Percentiles rank a stretch among this genome's conserved stretches.
phyloP scores from a whole-genome alignment of 2,888 invertebrate genomes.

The Acronicta alni region DNA sequence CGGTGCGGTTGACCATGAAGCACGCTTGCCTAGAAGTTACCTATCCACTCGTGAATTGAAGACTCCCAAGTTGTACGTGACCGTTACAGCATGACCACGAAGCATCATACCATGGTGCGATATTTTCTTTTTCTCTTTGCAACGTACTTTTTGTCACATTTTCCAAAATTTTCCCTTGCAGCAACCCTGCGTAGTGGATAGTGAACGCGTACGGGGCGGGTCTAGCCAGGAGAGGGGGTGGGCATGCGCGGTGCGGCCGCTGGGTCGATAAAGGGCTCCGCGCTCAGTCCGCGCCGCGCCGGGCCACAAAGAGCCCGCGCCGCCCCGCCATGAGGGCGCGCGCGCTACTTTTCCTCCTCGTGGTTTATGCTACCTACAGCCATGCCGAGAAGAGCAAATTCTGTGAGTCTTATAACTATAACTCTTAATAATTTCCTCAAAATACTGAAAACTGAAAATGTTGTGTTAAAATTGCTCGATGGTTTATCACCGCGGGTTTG shows the following conservation, averaged over 20 bases:
- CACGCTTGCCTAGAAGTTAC: too few species aligned
- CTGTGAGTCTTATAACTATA: constrained; percentile 77
- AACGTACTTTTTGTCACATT: constrained; percentile 5
- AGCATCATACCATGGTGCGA: too few species aligned
- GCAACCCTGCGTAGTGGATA: constrained; percentile 44
- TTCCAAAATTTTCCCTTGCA: constrained; percentile 24
- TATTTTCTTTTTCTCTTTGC: too few species aligned
- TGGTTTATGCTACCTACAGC: constrained; percentile 72
- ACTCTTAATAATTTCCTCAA: background rate
- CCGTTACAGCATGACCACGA: too few species aligned
- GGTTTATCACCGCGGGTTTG: constrained; percentile 26
- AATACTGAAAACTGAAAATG: background rate
- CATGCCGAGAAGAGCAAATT: constrained; percentile 88
- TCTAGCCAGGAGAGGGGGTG: constrained; percentile 47
- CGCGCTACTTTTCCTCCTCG: constrained; percentile 74
- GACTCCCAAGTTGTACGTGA: too few species aligned
- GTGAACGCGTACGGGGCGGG: constrained; percentile 35
- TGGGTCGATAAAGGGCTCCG: constrained; percentile 64
- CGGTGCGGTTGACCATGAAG: too few species aligned
- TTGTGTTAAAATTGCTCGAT: constrained; percentile 3
- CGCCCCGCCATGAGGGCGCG: constrained; percentile 85
- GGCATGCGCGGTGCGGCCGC: constrained; percentile 51
- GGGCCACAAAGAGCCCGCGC: constrained; percentile 77
- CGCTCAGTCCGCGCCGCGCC: constrained; percentile 74
- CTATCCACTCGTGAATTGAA: too few species aligned